Conservation (phyloP, 2,113 vertebrate genomes). For the Mastomys coucha region DNA sequence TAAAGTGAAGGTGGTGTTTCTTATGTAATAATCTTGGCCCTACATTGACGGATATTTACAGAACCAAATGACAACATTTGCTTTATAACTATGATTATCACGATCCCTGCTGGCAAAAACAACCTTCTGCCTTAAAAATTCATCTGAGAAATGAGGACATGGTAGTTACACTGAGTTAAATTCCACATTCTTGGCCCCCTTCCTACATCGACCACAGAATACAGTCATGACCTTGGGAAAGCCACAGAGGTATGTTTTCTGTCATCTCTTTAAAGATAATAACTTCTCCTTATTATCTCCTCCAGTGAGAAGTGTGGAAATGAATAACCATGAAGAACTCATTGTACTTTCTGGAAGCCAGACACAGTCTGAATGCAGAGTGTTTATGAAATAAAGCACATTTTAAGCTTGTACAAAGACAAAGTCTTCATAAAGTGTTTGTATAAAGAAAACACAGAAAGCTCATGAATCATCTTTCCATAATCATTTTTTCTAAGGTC, state of each 20-base stretch:
- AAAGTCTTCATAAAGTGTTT: constrained; percentile 20
- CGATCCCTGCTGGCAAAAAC: constrained; percentile 38
- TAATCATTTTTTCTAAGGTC: constrained; percentile 53
- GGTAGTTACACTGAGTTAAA: constrained; percentile 51
- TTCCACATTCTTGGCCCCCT: not conserved
- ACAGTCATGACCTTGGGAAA: constrained; percentile 70
- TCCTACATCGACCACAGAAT: not conserved
- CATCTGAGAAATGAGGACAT: not conserved
- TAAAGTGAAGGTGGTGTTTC: constrained; percentile 53
- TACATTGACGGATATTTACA: constrained; percentile 36
- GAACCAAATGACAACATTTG: constrained; percentile 59
- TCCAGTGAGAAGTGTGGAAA: constrained; percentile 61
- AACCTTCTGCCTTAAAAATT: not conserved
- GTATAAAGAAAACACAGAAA: constrained; percentile 48
- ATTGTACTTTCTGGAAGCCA: constrained; percentile 43
- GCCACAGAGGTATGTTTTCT: constrained; percentile 7
- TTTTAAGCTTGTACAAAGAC: not conserved
- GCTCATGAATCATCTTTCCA: not conserved
- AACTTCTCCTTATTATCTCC: constrained; percentile 61
- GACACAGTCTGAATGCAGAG: constrained; percentile 36
- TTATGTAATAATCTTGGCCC: constrained; percentile 18
- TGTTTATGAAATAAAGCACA: constrained; percentile 50
- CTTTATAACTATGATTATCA: constrained; percentile 53
- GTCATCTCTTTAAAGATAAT: constrained; percentile 68
- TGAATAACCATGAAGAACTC: constrained; percentile 55